Percentiles rank a stretch among this genome's conserved stretches.
Evolutionary conservation across 2,797 vertebrate species (phyloP).

Genomic region (Sebastes umbrosus): DNA sequence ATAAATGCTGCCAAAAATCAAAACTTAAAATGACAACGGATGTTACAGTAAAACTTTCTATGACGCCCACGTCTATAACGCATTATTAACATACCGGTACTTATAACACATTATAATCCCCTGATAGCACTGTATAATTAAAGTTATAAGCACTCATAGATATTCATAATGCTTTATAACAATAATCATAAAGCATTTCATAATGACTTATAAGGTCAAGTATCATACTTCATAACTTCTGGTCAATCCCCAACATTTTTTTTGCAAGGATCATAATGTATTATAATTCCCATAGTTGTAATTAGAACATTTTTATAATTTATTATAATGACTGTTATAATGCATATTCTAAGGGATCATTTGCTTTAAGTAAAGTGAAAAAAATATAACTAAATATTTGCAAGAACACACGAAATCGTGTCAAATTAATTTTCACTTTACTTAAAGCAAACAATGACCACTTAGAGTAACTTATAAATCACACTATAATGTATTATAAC

Average conservation of each 20-base stretch:
- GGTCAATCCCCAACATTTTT: accelerated
- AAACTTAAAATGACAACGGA: constrained; percentile 28
- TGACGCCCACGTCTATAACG: background rate
- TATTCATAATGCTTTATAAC: background rate
- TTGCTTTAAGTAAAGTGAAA: background rate
- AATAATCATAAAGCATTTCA: no score
- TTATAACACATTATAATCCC: background rate
- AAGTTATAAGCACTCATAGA: background rate
- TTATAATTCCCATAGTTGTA: no score
- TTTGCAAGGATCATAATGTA: background rate
- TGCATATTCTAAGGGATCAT: background rate
- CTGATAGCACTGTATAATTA: background rate
- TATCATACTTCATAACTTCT: background rate
- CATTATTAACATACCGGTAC: background rate
- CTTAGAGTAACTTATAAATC: background rate
- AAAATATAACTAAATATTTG: background rate
- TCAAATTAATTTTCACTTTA: no score
- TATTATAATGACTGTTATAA: no score
- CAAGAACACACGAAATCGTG: background rate
- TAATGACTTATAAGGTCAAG: background rate
- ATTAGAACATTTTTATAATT: no score
- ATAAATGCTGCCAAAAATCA: constrained; percentile 31
- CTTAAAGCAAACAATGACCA: background rate
- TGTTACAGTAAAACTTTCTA: background rate
- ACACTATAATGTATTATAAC: background rate